Evolutionary conservation across 2,797 vertebrate species (phyloP).

Genomic region (Anniella stebbinsi): DNA sequence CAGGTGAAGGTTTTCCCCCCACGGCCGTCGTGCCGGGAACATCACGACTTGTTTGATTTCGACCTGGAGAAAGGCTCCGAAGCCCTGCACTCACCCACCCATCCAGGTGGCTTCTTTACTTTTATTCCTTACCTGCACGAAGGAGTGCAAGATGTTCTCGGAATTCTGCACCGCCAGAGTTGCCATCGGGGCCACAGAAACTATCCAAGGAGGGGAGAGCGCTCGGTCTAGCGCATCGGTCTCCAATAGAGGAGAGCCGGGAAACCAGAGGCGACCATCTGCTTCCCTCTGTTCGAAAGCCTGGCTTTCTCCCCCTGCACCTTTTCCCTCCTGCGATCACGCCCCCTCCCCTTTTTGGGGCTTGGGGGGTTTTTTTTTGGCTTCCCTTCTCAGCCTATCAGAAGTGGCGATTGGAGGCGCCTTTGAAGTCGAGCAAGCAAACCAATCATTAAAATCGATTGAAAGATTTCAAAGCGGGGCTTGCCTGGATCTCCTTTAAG

Average conservation of each 20-base stretch:
- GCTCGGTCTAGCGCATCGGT: too few species aligned
- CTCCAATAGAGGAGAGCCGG: background rate
- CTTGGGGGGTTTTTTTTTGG: slow-evolving; percentile 50
- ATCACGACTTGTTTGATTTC: background rate
- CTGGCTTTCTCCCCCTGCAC: background rate
- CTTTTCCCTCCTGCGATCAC: slow-evolving; percentile 41
- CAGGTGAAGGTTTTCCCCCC: background rate
- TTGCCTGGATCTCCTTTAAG: slow-evolving; percentile 85
- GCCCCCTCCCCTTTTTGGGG: background rate
- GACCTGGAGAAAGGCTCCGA: background rate
- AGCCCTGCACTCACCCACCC: background rate
- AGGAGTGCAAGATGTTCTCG: slow-evolving; percentile 86
- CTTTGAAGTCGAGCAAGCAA: slow-evolving; percentile 76
- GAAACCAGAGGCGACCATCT: background rate
- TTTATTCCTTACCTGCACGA: slow-evolving; percentile 83
- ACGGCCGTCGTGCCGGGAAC: too few species aligned
- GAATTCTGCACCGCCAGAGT: slow-evolving; percentile 80
- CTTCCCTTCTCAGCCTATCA: slow-evolving; percentile 62
- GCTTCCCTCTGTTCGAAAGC: background rate
- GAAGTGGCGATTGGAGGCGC: slow-evolving; percentile 55
- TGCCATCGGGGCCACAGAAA: slow-evolving; percentile 55
- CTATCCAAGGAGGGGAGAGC: background rate
- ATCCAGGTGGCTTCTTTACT: background rate
- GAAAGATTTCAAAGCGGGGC: slow-evolving; percentile 82
- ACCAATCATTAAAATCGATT: slow-evolving; percentile 78